Evolutionary conservation across 2,888 invertebrate genomes (phyloP).

Genomic region (Temnothorax unifasciatus): DNA sequence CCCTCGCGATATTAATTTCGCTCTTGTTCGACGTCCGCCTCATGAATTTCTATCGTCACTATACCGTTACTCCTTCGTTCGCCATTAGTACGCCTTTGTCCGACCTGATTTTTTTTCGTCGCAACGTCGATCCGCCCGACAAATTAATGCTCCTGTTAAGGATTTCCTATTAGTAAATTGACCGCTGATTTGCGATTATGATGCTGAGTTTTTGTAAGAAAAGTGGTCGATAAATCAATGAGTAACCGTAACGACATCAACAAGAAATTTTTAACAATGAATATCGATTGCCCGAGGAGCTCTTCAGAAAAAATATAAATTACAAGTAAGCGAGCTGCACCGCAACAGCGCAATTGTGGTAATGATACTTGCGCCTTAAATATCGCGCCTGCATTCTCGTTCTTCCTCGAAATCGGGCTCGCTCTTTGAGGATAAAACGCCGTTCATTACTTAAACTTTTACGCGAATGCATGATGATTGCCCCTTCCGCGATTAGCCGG

Average conservation of each 20-base stretch:
- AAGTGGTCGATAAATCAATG: not conserved
- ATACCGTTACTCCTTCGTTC: conserved; percentile 28
- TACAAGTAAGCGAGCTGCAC: not conserved
- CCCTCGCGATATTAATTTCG: conserved; percentile 63
- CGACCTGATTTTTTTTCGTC: not conserved
- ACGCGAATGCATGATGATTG: conserved; percentile 26
- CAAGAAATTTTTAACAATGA: not conserved
- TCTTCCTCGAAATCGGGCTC: conserved; percentile 18
- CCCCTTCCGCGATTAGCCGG: conserved; percentile 30
- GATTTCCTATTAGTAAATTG: not conserved
- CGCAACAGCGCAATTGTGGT: not conserved
- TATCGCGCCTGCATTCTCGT: conserved; percentile 6
- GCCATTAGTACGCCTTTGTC: conserved; percentile 18
- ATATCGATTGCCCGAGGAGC: not conserved
- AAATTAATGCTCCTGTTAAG: not conserved
- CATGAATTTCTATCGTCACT: conserved; percentile 67
- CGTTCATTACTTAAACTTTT: conserved; percentile 44
- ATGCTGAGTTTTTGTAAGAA: not conserved
- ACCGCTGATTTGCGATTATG: not conserved
- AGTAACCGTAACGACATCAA: not conserved
- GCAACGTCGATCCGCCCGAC: conserved; percentile 11
- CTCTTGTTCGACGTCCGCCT: conserved; percentile 37
- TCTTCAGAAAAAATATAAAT: not conserved
- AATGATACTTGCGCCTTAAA: conserved; percentile 25
- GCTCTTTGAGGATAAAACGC: conserved; percentile 18